phyloP scores from a whole-genome alignment of 2,888 invertebrate species.

The Malthinus flaveolus region DNA sequence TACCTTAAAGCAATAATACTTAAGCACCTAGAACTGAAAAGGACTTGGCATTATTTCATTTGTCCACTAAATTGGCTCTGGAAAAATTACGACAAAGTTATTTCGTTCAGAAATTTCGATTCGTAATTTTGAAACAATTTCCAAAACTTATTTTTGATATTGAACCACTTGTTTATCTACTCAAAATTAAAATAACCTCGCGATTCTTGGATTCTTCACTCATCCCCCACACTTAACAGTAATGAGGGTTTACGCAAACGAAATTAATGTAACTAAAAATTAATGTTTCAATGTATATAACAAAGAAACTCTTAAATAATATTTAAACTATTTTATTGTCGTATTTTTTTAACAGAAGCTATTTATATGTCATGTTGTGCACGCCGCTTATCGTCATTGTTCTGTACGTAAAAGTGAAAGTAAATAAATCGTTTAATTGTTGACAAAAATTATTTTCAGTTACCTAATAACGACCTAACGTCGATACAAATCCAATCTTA shows the following conservation, averaged over 20 bases:
- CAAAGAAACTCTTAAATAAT: slow-evolving; percentile 24
- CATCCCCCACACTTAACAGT: too few relatives aligned
- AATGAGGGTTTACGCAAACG: too few relatives aligned
- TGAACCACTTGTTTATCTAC: too few relatives aligned
- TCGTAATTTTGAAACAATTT: too few relatives aligned
- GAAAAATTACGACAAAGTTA: too few relatives aligned
- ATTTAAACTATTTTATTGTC: slow-evolving; percentile 29
- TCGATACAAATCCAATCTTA: too few relatives aligned
- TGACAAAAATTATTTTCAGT: background rate
- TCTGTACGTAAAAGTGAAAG: slow-evolving; percentile 33
- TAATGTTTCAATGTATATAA: slow-evolving; percentile 29
- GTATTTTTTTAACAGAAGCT: slow-evolving; percentile 36
- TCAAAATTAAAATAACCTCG: too few relatives aligned
- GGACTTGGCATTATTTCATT: background rate
- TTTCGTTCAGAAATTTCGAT: too few relatives aligned
- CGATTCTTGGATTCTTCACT: too few relatives aligned
- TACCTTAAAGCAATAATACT: background rate
- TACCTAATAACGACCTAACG: background rate
- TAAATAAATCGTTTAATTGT: slow-evolving; percentile 34
- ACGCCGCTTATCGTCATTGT: slow-evolving; percentile 37
- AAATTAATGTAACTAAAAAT: background rate
- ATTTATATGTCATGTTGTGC: slow-evolving; percentile 38
- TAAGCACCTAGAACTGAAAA: background rate
- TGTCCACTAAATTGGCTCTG: too few relatives aligned
- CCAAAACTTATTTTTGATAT: too few relatives aligned